Conservation (phyloP, 2,797 vertebrate genomes). For the Neosilurus mollespiculum region DNA sequence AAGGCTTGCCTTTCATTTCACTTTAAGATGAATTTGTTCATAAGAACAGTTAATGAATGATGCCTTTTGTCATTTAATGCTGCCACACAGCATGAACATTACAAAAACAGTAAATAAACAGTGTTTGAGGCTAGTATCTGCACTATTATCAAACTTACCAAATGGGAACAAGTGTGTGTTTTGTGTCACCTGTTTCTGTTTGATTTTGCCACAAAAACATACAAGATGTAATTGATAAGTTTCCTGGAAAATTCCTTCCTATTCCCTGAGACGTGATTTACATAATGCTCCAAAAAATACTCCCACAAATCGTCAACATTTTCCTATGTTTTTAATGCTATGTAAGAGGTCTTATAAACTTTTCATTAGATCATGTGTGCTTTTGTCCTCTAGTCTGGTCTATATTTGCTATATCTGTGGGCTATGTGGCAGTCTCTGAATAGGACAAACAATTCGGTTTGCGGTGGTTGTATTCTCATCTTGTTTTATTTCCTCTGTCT, state of each 20-base stretch:
- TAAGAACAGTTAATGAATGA: too few species aligned
- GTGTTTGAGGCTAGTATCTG: background rate
- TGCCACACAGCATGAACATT: too few species aligned
- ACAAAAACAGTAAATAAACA: too few species aligned
- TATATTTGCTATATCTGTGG: background rate
- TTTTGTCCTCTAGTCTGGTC: background rate
- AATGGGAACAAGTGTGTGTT: background rate
- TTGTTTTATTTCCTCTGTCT: constrained; percentile 38
- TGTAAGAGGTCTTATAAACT: background rate
- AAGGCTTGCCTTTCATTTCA: too few species aligned
- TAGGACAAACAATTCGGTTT: background rate
- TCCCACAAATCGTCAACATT: background rate
- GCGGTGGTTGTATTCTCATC: constrained; percentile 10
- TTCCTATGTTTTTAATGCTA: background rate
- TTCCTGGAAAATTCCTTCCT: background rate
- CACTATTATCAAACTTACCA: too few species aligned
- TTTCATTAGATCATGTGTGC: background rate
- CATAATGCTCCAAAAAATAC: background rate
- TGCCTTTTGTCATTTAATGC: too few species aligned
- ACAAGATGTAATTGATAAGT: background rate
- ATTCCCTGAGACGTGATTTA: background rate
- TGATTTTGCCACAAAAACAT: background rate
- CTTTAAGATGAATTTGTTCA: too few species aligned
- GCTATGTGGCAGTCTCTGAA: background rate
- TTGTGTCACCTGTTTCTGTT: background rate